Base-by-base conservation (phyloP, 2,888 invertebrate species). In the Herminia tarsipennalis region DNA sequence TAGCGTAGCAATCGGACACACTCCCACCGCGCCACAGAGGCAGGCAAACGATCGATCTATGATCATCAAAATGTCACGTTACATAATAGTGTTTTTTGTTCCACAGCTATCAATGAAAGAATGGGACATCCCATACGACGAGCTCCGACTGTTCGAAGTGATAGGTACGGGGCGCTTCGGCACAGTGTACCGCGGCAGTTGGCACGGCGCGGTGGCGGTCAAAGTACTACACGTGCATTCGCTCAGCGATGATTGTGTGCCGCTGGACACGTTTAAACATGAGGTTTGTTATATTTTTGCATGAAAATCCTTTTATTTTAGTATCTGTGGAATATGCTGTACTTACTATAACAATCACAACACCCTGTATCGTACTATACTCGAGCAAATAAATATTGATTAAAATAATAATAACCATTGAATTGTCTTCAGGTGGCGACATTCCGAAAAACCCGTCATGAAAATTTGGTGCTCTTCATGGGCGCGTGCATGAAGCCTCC, bases 401-500 rank as follows among this genome's bases (percentile, higher is more conserved):
- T n/a, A n/a, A n/a, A n/a, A n/a, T n/a, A n/a, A n/a, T n/a, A n/a
- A n/a, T n/a, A n/a, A n/a, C n/a, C n/a, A n/a, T n/a, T n/a, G n/a
- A n/a, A 0, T 1, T 6, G 9, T 35, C 0, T 2, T 0, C 74
- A 96, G 95, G 97, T 98, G 70, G 97, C 98, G 35, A 98, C 97
- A 69, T 97, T 99, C 88, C 95, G 98, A 48, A 99, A 99, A 91
- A 99, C 99, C 4, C 94, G 99, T 0, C 99, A 99, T 88, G 99
- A 99, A 86, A 99, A 99, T 93, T 90, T 99, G 59, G 98, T 99
- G 38, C 93, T 99, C 37, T 99, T 99, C 90, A 98, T 99, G 98
- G 99, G 99, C 56, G 99, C 99, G 58, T 99, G 99, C 84, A 98
- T 99, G 97, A 98, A 99, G 88, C 98, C 98, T 52, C 98, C 98